Evolutionary conservation across 2,888 invertebrate genomes (phyloP).

Genomic region (Allacma fusca): DNA sequence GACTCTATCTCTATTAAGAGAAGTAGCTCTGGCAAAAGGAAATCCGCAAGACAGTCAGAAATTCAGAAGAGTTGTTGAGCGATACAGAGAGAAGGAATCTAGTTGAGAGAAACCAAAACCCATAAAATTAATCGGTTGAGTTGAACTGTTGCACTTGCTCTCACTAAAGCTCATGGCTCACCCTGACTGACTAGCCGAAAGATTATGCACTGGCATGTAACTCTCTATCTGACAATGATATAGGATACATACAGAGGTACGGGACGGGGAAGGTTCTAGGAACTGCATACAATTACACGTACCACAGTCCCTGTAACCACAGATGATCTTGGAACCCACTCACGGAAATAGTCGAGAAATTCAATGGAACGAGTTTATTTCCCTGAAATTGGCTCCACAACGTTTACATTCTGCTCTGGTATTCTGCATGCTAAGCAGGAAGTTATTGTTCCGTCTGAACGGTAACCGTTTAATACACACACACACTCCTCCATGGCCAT

Average conservation of each 20-base stretch:
- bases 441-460: conserved; percentile 12
- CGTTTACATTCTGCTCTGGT: background rate
- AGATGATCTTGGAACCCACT: conserved; percentile 14
- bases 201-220: no score
- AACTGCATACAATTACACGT: no score
- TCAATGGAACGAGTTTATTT: conserved; percentile 39
- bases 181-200: conserved; percentile 25
- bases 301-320: no score
- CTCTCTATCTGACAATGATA: no score
- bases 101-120: conserved; percentile 42
- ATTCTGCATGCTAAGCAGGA: conserved; percentile 6
- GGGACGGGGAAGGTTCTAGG: no score
- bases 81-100: conserved; percentile 25
- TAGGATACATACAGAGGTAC: no score
- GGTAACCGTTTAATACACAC: background rate
- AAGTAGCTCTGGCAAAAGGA: background rate
- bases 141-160: conserved; percentile 43
- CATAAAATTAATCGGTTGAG: conserved; percentile 49
- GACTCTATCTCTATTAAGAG: background rate
- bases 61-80: conserved; percentile 30
- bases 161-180: conserved; percentile 28
- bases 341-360: conserved; percentile 20
- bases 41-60: conserved; percentile 9
- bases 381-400: conserved; percentile 24
- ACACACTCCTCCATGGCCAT: background rate